Conservation (phyloP, 2,113 vertebrate genomes). For the Thunnus maccoyii region DNA sequence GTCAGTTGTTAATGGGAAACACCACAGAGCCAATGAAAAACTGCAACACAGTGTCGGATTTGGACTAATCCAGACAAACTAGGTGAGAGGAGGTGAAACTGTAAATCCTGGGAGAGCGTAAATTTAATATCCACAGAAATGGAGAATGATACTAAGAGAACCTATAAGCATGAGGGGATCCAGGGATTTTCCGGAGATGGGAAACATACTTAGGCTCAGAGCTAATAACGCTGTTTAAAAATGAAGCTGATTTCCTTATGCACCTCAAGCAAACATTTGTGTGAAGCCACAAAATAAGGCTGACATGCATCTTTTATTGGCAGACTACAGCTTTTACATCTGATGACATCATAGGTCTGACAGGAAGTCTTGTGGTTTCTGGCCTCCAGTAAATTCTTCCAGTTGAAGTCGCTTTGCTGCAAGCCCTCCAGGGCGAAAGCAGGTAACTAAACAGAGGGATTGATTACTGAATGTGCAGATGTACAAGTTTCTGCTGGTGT, state of each 20-base stretch:
- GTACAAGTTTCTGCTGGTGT: constrained; percentile 42
- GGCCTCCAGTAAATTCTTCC: constrained; percentile 48
- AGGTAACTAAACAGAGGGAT: constrained; percentile 44
- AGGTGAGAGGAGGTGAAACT: constrained; percentile 38
- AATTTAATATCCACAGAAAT: constrained; percentile 44
- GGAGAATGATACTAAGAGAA: constrained; percentile 19
- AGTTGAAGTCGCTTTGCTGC: constrained; percentile 32
- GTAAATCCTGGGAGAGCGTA: constrained; percentile 34
- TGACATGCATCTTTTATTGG: constrained; percentile 42
- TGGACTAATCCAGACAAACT: constrained; percentile 22
- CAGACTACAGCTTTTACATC: constrained; percentile 39
- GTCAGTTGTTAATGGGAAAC: constrained; percentile 61
- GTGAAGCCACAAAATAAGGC: constrained; percentile 46
- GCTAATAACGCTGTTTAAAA: constrained; percentile 31
- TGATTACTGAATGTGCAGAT: constrained; percentile 52
- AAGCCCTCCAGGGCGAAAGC: constrained; percentile 30
- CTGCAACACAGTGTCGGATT: constrained; percentile 40
- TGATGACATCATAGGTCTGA: constrained; percentile 44
- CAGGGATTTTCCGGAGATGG: constrained; percentile 13
- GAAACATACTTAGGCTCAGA: constrained; percentile 22
- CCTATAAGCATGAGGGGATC: constrained; percentile 2
- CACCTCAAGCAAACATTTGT: constrained; percentile 45
- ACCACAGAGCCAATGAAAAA: constrained; percentile 41
- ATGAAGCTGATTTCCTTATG: constrained; percentile 36
- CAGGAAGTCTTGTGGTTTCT: constrained; percentile 24